Evolutionary conservation across 2,797 vertebrate species (phyloP), one percentile per base, ranked within the genome.

Genomic region (Lateolabrax maculatus): DNA sequence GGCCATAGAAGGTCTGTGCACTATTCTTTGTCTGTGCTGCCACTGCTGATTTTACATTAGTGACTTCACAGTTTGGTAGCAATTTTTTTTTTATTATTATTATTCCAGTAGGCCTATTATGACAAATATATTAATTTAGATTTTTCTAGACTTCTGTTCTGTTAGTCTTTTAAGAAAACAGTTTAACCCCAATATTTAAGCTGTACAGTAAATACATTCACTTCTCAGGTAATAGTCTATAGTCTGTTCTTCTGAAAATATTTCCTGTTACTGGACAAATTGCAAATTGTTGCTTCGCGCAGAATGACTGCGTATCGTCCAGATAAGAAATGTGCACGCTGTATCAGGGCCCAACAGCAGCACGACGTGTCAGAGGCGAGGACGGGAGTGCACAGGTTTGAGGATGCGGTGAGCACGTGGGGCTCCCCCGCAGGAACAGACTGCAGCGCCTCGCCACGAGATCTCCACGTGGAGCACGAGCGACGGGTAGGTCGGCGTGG

Each of bases 381-480:
- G 12, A 16, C n/a, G n/a, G 31, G 31, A 21, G 2, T 37, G 34
- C 65, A 19, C 43, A 2, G 34, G 12, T 41, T 57, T 23, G 1
- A 4, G 19, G 72, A 37, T 27, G 1, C 51, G 16, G 13, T 18
- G 68, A 63, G 12, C 41, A 0, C 3, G 44, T 16, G 13, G 23
- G 3, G 29, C n/a, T 39, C 13, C 6, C 12, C 51, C 10, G 15
- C 49, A 58, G n/a, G 46, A 29, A 39, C 66, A 19, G 21, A 18
- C 41, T 49, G 74, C 67, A 51, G 66, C 64, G 6, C 31, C 37
- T 55, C 70, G 51, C 34, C 79, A 84, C 66, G 67, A 73, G 71
- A 72, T 43, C 71, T 49, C 67, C 84, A 85, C 82, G 84, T 84
- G 84, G 66, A 66, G 5, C 31, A 63, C 43, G 62, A 52, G n/a